Base-by-base conservation (phyloP, 1,140 invertebrate species). In the Tetramorium parvispinum region DNA sequence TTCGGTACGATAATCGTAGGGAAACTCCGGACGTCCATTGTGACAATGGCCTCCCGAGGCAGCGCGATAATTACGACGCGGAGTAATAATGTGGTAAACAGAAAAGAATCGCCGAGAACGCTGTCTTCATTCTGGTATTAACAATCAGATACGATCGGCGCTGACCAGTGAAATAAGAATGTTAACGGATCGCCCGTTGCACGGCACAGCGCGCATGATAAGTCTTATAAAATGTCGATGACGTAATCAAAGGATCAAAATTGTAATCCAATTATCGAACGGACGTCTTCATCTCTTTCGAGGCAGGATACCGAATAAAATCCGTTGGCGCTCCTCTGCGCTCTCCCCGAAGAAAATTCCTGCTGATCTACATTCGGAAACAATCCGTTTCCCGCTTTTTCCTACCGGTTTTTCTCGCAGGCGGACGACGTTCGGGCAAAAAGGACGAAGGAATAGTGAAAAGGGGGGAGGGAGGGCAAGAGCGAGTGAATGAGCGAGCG, bases 21-120 rank as follows among this genome's bases (percentile, higher is more conserved):
- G 90, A 91, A 91, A 89, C 88, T 91, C 81, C 90, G 90, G 86
- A 92, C 90, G 85, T 85, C 83, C 89, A 91, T 92, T 92, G 91
- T 92, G 91, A 91, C 92, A 91, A 92, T 90, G 88, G 89, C 81
- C 88, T 85, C 81, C 83, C 73, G 89, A 88, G 86, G 90, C 88
- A 86, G 85, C 87, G 88, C 63, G 88, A 91, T 92, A 92, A 92
- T 92, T 92, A 87, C 90, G 40, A 8, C 59, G 73, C 77, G 21
- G 77, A 68, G 87, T 91, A 90, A 91, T 91, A 91, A 91, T 77
- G 75, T 61, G 53, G 89, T 79, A 85, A 90, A 91, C 86, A 88
- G 89, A 90, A 40, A 85, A 87, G 85, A 90, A 90, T 53, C 83
- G 21, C 24, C 24, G 49, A 32, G 77, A 53, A 43, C 13, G 70